Evolutionary conservation across 2,113 vertebrate genomes (phyloP).

Genomic region (Labeo rohita): DNA sequence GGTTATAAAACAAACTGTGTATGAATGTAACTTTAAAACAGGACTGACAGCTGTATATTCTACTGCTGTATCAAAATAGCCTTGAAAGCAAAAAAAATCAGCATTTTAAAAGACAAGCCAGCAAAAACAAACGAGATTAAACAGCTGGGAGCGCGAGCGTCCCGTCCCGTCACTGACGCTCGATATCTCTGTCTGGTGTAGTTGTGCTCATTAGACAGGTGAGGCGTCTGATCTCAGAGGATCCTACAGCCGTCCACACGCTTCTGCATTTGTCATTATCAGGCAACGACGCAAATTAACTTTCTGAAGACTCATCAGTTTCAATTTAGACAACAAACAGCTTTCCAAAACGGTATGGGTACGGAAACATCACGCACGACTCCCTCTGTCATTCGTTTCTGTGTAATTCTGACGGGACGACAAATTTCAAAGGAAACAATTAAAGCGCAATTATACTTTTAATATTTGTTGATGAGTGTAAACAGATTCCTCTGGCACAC

Average conservation of each 20-base stretch:
- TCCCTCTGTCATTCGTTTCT: background rate
- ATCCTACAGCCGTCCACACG: background rate
- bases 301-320: conserved; percentile 6
- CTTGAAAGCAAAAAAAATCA: background rate
- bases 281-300: background rate
- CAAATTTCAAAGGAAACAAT: background rate
- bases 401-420: background rate
- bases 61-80: background rate
- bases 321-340: conserved; percentile 8
- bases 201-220: background rate
- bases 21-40: background rate
- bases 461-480: background rate
- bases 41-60: background rate
- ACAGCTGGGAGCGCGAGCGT: background rate
- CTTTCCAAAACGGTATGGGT: background rate
- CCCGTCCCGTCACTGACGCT: too few species aligned
- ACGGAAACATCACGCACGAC: background rate
- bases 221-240: background rate
- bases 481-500: conserved; percentile 16
- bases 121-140: background rate
- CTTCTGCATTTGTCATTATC: conserved; percentile 23
- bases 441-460: conserved; percentile 4
- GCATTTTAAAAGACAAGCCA: background rate
- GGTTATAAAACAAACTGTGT: background rate
- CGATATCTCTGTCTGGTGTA: background rate